Conservation (phyloP, 2,888 invertebrate genomes). For the Ornithoptera alexandrae region DNA sequence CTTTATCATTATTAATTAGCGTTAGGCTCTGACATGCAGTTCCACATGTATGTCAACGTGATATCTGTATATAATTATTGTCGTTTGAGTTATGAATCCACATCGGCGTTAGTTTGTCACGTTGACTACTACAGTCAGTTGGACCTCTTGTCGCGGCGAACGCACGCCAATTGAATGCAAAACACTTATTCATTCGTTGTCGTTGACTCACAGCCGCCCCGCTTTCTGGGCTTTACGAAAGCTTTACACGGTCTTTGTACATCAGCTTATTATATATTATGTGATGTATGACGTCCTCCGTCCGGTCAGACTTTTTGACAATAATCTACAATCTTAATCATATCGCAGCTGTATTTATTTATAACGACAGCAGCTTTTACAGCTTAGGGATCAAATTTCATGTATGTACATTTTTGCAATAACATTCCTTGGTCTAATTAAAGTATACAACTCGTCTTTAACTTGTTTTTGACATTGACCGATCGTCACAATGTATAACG, state of each 20-base stretch:
- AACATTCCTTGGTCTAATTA: no score
- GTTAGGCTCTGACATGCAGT: no score
- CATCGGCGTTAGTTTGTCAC: conserved; percentile 36
- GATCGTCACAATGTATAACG: neutral
- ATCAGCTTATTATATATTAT: neutral
- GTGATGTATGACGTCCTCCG: no score
- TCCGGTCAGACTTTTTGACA: no score
- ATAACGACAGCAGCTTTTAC: neutral
- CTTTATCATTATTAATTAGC: no score
- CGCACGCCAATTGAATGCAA: conserved; percentile 64
- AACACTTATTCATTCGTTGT: conserved; percentile 57
- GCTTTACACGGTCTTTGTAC: conserved; percentile 11
- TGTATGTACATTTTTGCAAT: no score
- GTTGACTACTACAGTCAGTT: conserved; percentile 53
- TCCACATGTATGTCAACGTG: neutral
- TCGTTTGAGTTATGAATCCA: conserved; percentile 12
- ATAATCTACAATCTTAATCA: no score
- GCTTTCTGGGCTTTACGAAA: conserved; percentile 46
- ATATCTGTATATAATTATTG: neutral
- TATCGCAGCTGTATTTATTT: neutral
- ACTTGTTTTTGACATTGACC: neutral
- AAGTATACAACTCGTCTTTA: no score
- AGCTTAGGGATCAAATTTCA: no score
- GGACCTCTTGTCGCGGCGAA: conserved; percentile 47
- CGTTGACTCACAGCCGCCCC: conserved; percentile 64